A percentile compares a stretch with the other conserved stretches of the same genome.
Evolutionary conservation across 2,888 invertebrate species (phyloP).

Genomic region (Polymixis lichenea): DNA sequence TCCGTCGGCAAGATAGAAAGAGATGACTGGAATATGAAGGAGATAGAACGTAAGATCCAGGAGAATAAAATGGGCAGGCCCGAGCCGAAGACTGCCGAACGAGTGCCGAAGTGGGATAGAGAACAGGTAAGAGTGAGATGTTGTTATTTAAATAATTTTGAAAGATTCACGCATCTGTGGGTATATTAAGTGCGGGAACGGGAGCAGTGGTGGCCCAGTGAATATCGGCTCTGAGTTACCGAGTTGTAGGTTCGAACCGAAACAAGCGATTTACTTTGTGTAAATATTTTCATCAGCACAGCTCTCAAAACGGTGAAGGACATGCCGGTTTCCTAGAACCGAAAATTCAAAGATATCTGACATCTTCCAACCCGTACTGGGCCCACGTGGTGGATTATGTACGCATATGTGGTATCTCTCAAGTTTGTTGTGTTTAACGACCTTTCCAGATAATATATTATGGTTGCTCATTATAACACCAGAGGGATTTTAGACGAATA

Average conservation of each 20-base stretch:
- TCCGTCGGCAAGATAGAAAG: conserved; percentile 97
- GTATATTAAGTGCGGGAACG: too few relatives aligned
- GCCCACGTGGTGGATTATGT: too few relatives aligned
- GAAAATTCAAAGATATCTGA: too few relatives aligned
- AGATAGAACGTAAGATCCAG: conserved; percentile 96
- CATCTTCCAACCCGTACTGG: too few relatives aligned
- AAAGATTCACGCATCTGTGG: not conserved
- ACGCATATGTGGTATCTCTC: not conserved
- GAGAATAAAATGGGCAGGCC: conserved; percentile 93
- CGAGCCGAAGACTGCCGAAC: conserved; percentile 91
- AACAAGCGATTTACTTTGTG: too few relatives aligned
- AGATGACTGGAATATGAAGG: conserved; percentile 97
- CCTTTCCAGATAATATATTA: not conserved
- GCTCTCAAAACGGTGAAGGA: too few relatives aligned
- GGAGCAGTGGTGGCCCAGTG: too few relatives aligned
- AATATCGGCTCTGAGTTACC: too few relatives aligned
- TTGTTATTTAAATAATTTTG: not conserved
- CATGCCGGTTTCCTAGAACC: too few relatives aligned
- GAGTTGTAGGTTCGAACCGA: too few relatives aligned
- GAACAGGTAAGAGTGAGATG: conserved; percentile 91
- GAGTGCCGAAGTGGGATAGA: conserved; percentile 97
- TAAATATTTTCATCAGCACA: too few relatives aligned
- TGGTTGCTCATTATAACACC: not conserved
- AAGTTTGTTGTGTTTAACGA: not conserved
- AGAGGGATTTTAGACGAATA: too few relatives aligned